A percentile compares a stretch with the other conserved stretches of the same genome.
Conservation (phyloP, 2,797 vertebrate species). For the Helarctos malayanus region DNA sequence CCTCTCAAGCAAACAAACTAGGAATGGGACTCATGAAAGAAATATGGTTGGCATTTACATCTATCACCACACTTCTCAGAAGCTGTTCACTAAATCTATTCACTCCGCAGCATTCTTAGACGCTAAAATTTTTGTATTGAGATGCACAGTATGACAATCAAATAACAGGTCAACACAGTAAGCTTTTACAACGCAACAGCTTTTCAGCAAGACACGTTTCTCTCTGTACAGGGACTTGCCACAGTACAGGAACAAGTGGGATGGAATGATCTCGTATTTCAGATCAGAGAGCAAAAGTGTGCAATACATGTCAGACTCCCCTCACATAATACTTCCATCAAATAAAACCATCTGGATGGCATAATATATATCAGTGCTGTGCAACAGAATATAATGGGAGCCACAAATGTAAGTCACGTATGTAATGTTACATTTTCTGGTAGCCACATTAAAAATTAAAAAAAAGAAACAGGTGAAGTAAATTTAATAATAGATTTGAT, state of each 20-base stretch:
- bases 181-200: conserved; percentile 19
- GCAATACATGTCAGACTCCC: neutral
- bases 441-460: neutral
- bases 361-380: neutral
- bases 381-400: neutral
- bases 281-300: conserved; percentile 47
- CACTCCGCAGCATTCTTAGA: conserved; percentile 56
- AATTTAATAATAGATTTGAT: conserved; percentile 22
- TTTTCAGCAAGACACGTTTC: conserved; percentile 19
- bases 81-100: conserved; percentile 56
- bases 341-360: neutral
- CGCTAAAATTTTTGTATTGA: conserved; percentile 50
- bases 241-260: neutral
- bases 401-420: neutral
- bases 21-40: conserved; percentile 51
- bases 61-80: conserved; percentile 1
- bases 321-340: neutral
- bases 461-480: conserved; percentile 19
- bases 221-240: conserved; percentile 29
- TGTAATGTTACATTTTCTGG: neutral
- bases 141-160: conserved; percentile 67
- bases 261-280: neutral
- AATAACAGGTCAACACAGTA: conserved; percentile 73
- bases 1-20: conserved; percentile 42
- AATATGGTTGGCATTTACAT: conserved; percentile 41